These are phyloP conservation scores for Arothron firmamentum DNA, from an alignment of 2,113 vertebrate genomes.

Conservation along the genomic window DNA sequence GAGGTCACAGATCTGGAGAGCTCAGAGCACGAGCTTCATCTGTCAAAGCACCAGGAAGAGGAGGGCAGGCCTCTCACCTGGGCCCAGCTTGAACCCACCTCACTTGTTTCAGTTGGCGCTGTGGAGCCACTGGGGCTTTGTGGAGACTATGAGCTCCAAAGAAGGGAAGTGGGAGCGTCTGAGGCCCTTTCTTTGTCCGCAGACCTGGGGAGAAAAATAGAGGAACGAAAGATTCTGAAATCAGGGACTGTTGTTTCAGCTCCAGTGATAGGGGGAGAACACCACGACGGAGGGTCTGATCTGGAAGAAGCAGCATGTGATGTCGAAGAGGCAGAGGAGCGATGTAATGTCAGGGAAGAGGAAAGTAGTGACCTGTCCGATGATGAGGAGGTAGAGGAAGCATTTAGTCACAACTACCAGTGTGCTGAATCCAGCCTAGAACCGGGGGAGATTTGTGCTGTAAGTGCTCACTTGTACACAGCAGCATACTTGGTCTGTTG, in stretches of 20 bases:
- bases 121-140: conserved; percentile 50
- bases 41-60: conserved; percentile 53
- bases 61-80: conserved; percentile 62
- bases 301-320: conserved; percentile 55
- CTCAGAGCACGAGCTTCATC: conserved; percentile 44
- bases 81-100: conserved; percentile 72
- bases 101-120: conserved; percentile 42
- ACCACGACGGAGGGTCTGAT: conserved; percentile 45
- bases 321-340: conserved; percentile 42
- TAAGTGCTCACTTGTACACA: conserved; percentile 49
- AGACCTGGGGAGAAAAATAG: conserved; percentile 47
- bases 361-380: conserved; percentile 64
- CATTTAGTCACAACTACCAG: conserved; percentile 64
- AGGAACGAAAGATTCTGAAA: conserved; percentile 23
- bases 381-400: conserved; percentile 54
- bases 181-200: conserved; percentile 40
- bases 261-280: conserved; percentile 15
- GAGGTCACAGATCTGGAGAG: conserved; percentile 68
- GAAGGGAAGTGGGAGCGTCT: conserved; percentile 37
- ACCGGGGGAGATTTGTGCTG: conserved; percentile 72
- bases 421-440: conserved; percentile 72
- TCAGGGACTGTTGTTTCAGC: conserved; percentile 18
- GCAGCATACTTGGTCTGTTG: background rate
- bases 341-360: conserved; percentile 45
- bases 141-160: conserved; percentile 51